These are phyloP conservation scores for Puntigrus tetrazona DNA, from an alignment of 2,113 vertebrate species.

Conservation along the genomic window DNA sequence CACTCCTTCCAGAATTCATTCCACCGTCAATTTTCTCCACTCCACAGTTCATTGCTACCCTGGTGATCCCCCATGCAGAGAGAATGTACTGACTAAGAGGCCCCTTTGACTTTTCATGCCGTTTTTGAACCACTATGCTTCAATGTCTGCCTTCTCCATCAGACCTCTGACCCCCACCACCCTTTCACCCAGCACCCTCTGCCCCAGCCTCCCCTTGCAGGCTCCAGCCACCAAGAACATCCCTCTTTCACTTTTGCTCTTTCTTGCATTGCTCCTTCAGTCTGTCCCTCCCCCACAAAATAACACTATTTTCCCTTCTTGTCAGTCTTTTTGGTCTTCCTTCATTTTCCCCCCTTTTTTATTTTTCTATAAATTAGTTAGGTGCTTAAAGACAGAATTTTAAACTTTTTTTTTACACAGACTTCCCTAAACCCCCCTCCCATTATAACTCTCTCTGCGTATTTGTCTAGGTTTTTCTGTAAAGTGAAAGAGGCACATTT, in stretches of 20 bases:
- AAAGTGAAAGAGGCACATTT: slow-evolving; percentile 75
- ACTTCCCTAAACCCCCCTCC: too few relatives aligned
- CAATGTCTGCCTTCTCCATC: slow-evolving; percentile 70
- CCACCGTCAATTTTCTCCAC: slow-evolving; percentile 18
- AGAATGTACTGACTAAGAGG: slow-evolving; percentile 59
- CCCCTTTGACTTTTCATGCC: slow-evolving; percentile 68
- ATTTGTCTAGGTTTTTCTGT: slow-evolving; percentile 9
- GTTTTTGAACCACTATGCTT: slow-evolving; percentile 72
- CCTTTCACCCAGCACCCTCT: slow-evolving; percentile 16
- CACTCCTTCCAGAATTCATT: slow-evolving; percentile 51
- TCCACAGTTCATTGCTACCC: slow-evolving; percentile 29
- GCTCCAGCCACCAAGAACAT: slow-evolving; percentile 69
- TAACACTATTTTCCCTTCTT: neutral
- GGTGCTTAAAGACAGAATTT: neutral
- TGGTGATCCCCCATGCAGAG: slow-evolving; percentile 57
- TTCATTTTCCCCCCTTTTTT: too few relatives aligned
- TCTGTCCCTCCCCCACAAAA: neutral
- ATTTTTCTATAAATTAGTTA: too few relatives aligned
- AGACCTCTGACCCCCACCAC: slow-evolving; percentile 65
- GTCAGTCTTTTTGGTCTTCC: neutral
- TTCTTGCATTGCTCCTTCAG: neutral
- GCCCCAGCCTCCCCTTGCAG: slow-evolving; percentile 27
- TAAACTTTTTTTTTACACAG: neutral
- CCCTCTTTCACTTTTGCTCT: slow-evolving; percentile 46
- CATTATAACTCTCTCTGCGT: neutral